These are phyloP conservation scores for Acanthococcus lagerstroemiae DNA, from an alignment of 2,888 invertebrate genomes.

Conservation along the genomic window DNA sequence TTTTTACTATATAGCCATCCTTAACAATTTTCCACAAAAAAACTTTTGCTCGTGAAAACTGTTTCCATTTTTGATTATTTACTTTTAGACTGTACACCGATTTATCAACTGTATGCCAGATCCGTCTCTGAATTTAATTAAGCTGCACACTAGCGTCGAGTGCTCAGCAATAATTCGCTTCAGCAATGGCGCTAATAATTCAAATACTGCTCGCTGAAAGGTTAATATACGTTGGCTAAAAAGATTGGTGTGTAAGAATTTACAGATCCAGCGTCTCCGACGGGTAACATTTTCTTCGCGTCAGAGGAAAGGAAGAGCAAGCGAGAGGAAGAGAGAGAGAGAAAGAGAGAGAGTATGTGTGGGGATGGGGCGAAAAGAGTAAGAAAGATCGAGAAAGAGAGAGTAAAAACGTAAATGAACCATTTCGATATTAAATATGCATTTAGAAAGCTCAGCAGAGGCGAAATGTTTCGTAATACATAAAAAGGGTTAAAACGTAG, in stretches of 20 bases:
- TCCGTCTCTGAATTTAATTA: not conserved
- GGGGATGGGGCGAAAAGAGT: too few relatives aligned
- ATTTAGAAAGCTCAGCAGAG: constrained; percentile 11
- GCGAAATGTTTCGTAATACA: constrained; percentile 11
- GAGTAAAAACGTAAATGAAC: constrained; percentile 22
- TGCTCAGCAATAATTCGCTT: too few relatives aligned
- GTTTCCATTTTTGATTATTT: too few relatives aligned
- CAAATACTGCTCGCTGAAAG: not conserved
- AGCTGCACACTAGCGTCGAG: not conserved
- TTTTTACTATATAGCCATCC: too few relatives aligned
- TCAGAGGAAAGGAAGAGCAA: not conserved
- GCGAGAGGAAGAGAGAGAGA: not conserved
- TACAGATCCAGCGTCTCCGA: not conserved
- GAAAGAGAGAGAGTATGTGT: too few relatives aligned
- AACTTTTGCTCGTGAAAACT: too few relatives aligned
- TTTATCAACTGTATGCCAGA: too few relatives aligned
- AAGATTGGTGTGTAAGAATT: too few relatives aligned
- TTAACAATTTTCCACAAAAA: too few relatives aligned
- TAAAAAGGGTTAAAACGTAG: constrained; percentile 20
- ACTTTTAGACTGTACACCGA: too few relatives aligned
- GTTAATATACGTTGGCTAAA: not conserved
- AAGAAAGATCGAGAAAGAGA: too few relatives aligned
- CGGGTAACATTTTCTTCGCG: not conserved
- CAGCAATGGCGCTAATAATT: not conserved
- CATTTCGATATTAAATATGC: constrained; percentile 24